Conservation (phyloP, 1,140 invertebrate genomes). For the Drosophila biarmipes region DNA sequence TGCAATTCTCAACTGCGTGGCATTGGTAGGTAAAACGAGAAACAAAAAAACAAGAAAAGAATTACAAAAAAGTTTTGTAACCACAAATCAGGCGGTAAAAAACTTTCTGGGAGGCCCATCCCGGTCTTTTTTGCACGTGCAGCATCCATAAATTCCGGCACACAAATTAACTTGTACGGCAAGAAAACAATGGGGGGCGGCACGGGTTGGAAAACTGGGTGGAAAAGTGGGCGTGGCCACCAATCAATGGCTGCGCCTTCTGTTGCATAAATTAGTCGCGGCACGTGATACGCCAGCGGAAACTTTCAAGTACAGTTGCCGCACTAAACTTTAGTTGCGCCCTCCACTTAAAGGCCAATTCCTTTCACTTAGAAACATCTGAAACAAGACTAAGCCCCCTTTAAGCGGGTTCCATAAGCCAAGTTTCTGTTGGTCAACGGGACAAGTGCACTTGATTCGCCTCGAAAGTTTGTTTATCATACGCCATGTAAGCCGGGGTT, state of each 20-base stretch:
- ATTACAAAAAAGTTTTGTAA: constrained; percentile 64
- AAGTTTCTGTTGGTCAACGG: constrained; percentile 30
- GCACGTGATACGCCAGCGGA: constrained; percentile 59
- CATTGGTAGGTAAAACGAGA: not conserved
- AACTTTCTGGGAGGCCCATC: constrained; percentile 46
- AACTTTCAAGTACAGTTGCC: constrained; percentile 73
- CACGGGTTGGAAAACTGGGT: not conserved
- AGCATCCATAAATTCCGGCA: constrained; percentile 70
- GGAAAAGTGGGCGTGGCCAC: constrained; percentile 22
- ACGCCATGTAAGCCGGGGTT: constrained; percentile 40
- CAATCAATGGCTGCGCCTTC: constrained; percentile 76
- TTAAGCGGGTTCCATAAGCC: constrained; percentile 28
- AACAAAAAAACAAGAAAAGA: constrained; percentile 7
- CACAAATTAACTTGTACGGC: constrained; percentile 64
- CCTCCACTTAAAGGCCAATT: constrained; percentile 39
- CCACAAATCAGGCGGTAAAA: constrained; percentile 79
- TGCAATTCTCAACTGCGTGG: constrained; percentile 52
- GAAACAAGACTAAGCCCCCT: constrained; percentile 24
- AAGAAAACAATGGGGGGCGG: constrained; percentile 10
- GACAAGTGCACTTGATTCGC: constrained; percentile 14
- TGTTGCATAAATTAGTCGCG: constrained; percentile 78
- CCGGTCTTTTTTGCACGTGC: constrained; percentile 67
- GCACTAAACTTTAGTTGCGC: constrained; percentile 37
- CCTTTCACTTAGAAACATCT: constrained; percentile 57
- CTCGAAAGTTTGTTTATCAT: constrained; percentile 61